Evolutionary conservation across 2,113 vertebrate genomes (phyloP).

Genomic region (Apistogramma diplotaenia): DNA sequence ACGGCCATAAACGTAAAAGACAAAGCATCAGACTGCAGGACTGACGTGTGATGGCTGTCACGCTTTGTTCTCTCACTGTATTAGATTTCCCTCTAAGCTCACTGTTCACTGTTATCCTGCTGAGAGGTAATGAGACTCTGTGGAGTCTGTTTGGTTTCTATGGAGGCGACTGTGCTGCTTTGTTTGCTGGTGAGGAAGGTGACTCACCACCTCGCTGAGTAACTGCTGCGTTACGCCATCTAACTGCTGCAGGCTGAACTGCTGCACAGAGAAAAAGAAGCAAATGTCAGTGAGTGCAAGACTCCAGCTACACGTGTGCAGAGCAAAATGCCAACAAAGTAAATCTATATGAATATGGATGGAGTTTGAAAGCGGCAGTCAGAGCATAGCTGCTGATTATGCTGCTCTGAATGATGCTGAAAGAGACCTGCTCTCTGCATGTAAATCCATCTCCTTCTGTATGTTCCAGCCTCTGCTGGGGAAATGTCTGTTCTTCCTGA

Average conservation of each 20-base stretch:
- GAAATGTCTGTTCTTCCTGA: conserved; percentile 82
- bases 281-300: too few species aligned
- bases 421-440: not conserved
- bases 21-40: too few species aligned
- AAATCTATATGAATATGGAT: too few species aligned
- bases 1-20: too few species aligned
- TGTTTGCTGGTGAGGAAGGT: not conserved
- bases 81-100: not conserved
- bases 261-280: too few species aligned
- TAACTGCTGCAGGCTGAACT: too few species aligned
- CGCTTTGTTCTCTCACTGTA: too few species aligned
- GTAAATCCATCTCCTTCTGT: not conserved
- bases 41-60: too few species aligned
- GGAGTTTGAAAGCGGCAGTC: too few species aligned
- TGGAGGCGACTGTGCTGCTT: not conserved
- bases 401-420: too few species aligned
- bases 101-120: not conserved
- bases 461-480: conserved; percentile 73
- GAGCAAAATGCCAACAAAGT: too few species aligned
- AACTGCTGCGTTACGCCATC: not conserved
- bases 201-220: not conserved
- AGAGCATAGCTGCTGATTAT: too few species aligned
- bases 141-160: conserved; percentile 1
- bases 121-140: not conserved
- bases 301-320: not conserved